Evolutionary conservation across 2,113 vertebrate species (phyloP), one percentile per base, ranked within the genome.

Genomic region (Halichoerus grypus): DNA sequence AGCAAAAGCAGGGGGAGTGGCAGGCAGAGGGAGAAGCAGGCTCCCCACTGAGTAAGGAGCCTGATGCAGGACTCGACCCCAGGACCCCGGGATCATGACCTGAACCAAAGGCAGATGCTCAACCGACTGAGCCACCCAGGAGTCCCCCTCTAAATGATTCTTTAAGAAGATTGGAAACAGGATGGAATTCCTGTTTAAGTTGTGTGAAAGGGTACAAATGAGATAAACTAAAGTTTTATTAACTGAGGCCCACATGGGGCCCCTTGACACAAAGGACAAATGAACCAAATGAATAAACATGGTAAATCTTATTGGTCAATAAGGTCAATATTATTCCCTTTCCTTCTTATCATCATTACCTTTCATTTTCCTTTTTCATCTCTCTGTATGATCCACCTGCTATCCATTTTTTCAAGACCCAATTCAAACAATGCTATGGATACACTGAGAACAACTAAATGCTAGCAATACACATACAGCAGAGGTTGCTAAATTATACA

Each of bases 181-280:
- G 22, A 74, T 22, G 15, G 69, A 79, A 85, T 76, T 49, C 49
- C n/a, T 91, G 13, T 79, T 87, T 63, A 91, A 55, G 13, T 33
- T 72, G 26, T 81, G n/a, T 89, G 26, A 88, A 94, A 90, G 74
- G 61, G 39, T 65, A 53, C 36, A 80, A 89, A 89, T 77, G 59
- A 96, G 51, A 21, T 81, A 92, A 86, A 28, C 46, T 88, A 72
- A 87, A 79, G 71, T 61, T 24, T n/a, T 61, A 63, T 49, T 88
- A 71, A 42, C 83, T 59, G 59, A 33, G 81, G 59, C 46, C n/a
- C 63, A 71, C 51, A 11, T 28, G 33, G 86, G 18, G 13, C 31
- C 31, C 77, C 67, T 33, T n/a, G 31, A 80, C 39, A 65, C 46
- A 81, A 85, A 95, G 42, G 53, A 46, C 46, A 80, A 39, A 74